Base-by-base conservation (phyloP, 1,140 invertebrate species). In the Galleria mellonella region DNA sequence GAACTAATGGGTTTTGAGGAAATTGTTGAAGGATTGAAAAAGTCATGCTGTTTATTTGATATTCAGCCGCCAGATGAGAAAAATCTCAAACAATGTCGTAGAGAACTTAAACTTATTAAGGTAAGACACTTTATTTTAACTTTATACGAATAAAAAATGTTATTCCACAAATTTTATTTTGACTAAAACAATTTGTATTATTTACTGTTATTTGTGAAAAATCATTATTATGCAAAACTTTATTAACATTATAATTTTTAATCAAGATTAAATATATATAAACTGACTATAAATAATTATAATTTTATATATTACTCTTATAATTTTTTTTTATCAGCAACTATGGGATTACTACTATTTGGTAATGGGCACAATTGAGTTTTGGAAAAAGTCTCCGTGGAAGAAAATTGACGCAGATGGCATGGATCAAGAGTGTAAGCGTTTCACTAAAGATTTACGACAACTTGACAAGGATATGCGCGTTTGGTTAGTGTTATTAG, bases 371-470 rank as follows among this genome's bases (percentile, higher is more conserved):
- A 94, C 90, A 47, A 92, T 98, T 40, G 90, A 95, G 41, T 93
- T 96, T 72, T 98, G 97, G 96, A 96, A 97, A 72, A 94, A 90
- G 15, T 98, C 96, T 0, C 90, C 91, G 0, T 98, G 97, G 97
- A 94, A 94, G 66, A 94, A 95, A 63, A 95, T 98, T 42, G 95
- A 98, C 65, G 94, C 97, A 0, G 97, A 99, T 68, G 90, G 90
- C 33, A 97, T 98, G 94, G 97, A 98, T 72, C 92, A 96, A 67
- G 96, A 98, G 66, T 96, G 96, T 74, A 98, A 98, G 73, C 93
- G 94, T 57, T 94, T 97, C 71, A 91, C 92, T 0, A 96, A 96
- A 61, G 94, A 97, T 67, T 70, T 96, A 13, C 89, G 93, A 78
- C 90, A 90, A 8, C 83, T 98, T 46, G 96, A 98, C 72, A 98